Evolutionary conservation across 1,140 invertebrate genomes (phyloP).

Genomic region (Augochlora pura): DNA sequence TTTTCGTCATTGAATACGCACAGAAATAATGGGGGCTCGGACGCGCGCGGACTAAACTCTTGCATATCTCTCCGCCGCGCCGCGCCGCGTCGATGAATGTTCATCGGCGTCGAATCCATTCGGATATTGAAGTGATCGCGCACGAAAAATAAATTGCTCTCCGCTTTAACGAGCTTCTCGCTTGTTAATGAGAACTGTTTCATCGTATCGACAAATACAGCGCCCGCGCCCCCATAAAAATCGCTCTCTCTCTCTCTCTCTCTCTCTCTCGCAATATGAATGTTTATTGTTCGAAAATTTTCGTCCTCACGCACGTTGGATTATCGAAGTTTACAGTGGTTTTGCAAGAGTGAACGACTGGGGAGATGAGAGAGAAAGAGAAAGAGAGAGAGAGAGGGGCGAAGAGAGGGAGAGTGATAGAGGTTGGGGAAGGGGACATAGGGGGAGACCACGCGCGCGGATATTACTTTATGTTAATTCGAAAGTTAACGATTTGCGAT

Average conservation of each 20-base stretch:
- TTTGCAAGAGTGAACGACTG: not conserved
- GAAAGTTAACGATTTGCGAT: not conserved
- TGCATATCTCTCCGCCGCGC: not conserved
- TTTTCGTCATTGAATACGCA: not conserved
- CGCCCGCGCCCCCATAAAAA: not conserved
- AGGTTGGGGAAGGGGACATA: not conserved
- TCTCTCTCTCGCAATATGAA: not conserved
- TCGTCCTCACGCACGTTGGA: not conserved
- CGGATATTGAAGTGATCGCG: constrained; percentile 12
- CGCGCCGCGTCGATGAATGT: not conserved
- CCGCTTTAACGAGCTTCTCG: constrained; percentile 15
- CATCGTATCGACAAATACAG: not conserved
- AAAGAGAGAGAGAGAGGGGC: not conserved
- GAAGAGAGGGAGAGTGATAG: not conserved
- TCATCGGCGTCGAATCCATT: not conserved
- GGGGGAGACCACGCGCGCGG: too few species aligned
- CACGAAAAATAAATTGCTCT: constrained; percentile 12
- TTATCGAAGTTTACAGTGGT: constrained; percentile 7
- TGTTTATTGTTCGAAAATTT: constrained; percentile 11
- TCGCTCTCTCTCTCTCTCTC: too few species aligned
- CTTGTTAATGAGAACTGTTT: constrained; percentile 16
- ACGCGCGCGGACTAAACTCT: not conserved
- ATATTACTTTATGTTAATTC: constrained; percentile 37
- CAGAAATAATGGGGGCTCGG: not conserved
- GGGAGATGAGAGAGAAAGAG: not conserved